These are phyloP conservation scores for Malacoraja senta DNA, from an alignment of 2,797 vertebrate species.

Conservation along the genomic window DNA sequence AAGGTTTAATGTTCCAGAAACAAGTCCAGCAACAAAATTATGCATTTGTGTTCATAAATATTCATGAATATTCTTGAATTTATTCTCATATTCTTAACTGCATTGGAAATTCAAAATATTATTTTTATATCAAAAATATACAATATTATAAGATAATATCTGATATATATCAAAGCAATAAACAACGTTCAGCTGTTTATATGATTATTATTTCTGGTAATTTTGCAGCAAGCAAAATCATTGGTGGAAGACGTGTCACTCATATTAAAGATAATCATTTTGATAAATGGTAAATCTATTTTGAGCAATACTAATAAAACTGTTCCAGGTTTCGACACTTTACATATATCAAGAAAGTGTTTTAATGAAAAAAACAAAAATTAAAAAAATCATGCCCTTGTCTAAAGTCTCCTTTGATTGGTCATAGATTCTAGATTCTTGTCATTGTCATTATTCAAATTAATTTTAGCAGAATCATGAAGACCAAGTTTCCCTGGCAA, in stretches of 20 bases:
- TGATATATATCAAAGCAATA: not conserved
- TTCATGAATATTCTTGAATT: not conserved
- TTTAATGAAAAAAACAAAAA: not conserved
- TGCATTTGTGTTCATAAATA: not conserved
- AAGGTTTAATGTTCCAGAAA: not conserved
- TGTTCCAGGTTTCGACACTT: not conserved
- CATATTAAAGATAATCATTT: not conserved
- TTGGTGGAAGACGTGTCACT: not conserved
- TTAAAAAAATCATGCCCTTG: not conserved
- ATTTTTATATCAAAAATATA: not conserved
- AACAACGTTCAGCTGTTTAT: not conserved
- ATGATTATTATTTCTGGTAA: not conserved
- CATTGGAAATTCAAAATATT: not conserved
- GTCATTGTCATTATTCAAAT: too few relatives aligned
- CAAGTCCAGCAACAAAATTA: not conserved
- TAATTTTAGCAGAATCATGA: too few relatives aligned
- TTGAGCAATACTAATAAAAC: not conserved
- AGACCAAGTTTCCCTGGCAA: too few relatives aligned
- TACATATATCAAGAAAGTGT: not conserved
- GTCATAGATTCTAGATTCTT: too few relatives aligned
- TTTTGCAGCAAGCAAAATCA: not conserved
- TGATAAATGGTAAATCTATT: not conserved
- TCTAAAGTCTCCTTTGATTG: not conserved
- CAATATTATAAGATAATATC: not conserved
- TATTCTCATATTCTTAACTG: not conserved